phyloP scores from a whole-genome alignment of 92 coral and sea anemone species.

The Diadumene lineata region DNA sequence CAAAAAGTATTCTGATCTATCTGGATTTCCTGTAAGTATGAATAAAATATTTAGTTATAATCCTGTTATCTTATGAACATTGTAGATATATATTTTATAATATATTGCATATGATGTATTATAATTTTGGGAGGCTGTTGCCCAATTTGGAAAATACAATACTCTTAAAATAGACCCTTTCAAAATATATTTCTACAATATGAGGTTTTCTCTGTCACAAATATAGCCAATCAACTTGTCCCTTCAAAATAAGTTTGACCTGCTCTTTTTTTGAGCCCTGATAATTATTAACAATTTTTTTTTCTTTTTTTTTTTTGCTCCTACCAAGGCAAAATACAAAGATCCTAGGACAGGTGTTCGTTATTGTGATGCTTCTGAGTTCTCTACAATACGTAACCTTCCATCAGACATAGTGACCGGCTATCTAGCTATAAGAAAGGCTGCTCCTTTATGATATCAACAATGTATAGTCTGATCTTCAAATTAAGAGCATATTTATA shows the following conservation, averaged over 20 bases:
- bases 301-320: slow-evolving; percentile 18
- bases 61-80: too few relatives aligned
- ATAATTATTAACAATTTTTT: background rate
- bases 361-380: slow-evolving; percentile 85
- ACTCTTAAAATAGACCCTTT: too few relatives aligned
- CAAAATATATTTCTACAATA: too few relatives aligned
- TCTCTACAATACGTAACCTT: slow-evolving; percentile 80
- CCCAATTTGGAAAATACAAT: too few relatives aligned
- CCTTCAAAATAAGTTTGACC: too few relatives aligned
- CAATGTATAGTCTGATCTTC: background rate
- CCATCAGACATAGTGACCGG: slow-evolving; percentile 97
- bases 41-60: background rate
- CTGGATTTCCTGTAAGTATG: slow-evolving; percentile 89
- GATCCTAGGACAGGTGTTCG: slow-evolving; percentile 95
- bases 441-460: slow-evolving; percentile 68
- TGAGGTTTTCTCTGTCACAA: too few relatives aligned
- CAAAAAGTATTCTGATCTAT: slow-evolving; percentile 89
- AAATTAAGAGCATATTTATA: background rate
- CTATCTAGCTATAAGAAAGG: slow-evolving; percentile 86
- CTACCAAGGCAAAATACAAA: slow-evolving; percentile 96
- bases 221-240: too few relatives aligned
- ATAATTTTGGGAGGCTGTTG: too few relatives aligned
- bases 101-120: too few relatives aligned
- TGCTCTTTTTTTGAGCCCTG: background rate
- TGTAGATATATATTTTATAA: too few relatives aligned